Evolutionary conservation across 1,140 invertebrate genomes (phyloP), one percentile per base, ranked within the genome.

Genomic region (Sitophilus oryzae): DNA sequence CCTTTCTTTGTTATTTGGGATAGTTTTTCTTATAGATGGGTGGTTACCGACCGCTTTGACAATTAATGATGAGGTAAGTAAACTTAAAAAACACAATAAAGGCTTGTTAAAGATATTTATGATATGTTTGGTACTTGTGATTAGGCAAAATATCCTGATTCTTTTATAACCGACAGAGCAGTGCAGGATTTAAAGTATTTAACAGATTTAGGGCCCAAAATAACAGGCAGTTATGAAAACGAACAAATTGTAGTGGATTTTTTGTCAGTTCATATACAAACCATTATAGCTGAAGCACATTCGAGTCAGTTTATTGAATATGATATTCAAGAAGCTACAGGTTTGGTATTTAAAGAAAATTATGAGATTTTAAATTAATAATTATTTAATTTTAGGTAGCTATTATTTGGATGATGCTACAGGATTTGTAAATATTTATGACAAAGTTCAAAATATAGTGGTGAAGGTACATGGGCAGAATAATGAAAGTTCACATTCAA

Each of bases 171-270:
- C 22, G 71, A 78, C 62, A 60, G 76, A 55, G 77, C 78, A 4
- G 60, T 69, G 58, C 64, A 70, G 46, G 71, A 77, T 66, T 62
- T 79, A 30, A 71, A 70, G 56, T 59, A 66, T 44, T 56, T 80
- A 19, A 75, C 73, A 4, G 65, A 67, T 37, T 62, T 78, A 18
- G 78, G 77, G 2, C 74, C 76, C 3, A 66, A 73, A 56, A 67
- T 76, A 1, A 70, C 75, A 38, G 82, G 83, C 46, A 79, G 76
- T 66, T 77, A 82, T 65, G 79, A 77, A 69, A 84, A 83, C 70
- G 83, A 87, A 73, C 73, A 83, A 61, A 52, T 75, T 25, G 76
- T 82, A 1, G 77, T 85, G 25, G 71, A 78, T 49, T 70, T 76
- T 59, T 65, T 84, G 22, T 70, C 78, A 52, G 60, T 65, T 45